A percentile compares a stretch with the other conserved stretches of the same genome.
phyloP scores from a whole-genome alignment of 2,113 vertebrate genomes.

The Phoenicopterus ruber region DNA sequence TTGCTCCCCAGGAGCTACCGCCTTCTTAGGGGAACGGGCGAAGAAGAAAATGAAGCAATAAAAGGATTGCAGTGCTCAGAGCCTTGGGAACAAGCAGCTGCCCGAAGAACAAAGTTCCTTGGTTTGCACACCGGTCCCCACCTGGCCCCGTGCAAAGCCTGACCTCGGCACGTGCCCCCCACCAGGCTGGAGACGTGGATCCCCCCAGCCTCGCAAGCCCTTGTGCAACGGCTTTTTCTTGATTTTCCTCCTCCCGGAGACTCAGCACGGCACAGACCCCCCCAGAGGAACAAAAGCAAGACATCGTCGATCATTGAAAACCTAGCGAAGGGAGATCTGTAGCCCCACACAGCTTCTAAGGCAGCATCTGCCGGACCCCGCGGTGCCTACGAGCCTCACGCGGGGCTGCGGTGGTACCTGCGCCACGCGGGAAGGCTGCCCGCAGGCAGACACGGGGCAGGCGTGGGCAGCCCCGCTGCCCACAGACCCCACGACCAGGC shows the following conservation, averaged over 20 bases:
- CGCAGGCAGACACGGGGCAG: not conserved
- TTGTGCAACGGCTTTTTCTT: rapidly evolving
- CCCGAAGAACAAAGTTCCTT: not conserved
- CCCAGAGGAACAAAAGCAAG: not conserved
- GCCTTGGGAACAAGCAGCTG: not conserved
- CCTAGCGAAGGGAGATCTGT: not conserved
- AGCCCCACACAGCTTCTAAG: not conserved
- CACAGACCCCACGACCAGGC: not conserved
- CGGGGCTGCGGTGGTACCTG: not conserved
- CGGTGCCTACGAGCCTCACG: not conserved
- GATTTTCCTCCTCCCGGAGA: not conserved
- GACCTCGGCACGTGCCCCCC: rapidly evolving
- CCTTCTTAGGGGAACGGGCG: rapidly evolving
- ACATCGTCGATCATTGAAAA: not conserved
- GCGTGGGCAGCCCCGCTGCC: not conserved
- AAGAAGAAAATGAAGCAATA: not conserved
- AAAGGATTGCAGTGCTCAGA: rapidly evolving
- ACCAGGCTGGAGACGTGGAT: not conserved
- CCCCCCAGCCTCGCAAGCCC: not conserved
- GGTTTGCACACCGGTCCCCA: not conserved
- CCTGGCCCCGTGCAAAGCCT: not conserved
- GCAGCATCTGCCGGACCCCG: not conserved
- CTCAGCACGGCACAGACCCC: rapidly evolving
- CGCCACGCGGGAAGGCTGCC: too few relatives aligned
- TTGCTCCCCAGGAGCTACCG: not conserved